Evolutionary conservation across 2,113 vertebrate species (phyloP).

Genomic region (Myxocyprinus asiaticus): DNA sequence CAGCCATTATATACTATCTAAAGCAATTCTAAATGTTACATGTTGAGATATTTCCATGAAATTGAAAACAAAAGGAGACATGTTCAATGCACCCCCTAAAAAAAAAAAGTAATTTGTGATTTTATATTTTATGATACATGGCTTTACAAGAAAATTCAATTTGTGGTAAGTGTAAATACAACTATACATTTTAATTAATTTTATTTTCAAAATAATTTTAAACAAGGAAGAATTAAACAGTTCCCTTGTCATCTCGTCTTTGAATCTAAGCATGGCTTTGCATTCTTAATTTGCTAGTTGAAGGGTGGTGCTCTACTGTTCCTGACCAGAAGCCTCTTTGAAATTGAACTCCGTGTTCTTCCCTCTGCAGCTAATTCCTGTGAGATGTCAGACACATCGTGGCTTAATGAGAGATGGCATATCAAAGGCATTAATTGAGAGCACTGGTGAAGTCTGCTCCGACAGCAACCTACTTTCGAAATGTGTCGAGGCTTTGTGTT

Average conservation of each 20-base stretch:
- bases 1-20: background rate
- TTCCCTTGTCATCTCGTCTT: background rate
- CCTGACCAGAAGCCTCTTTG: conserved; percentile 46
- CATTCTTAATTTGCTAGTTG: conserved; percentile 9
- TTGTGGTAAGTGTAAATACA: too few species aligned
- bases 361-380: conserved; percentile 46
- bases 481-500: conserved; percentile 46
- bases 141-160: too few species aligned
- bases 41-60: too few species aligned
- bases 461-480: conserved; percentile 48
- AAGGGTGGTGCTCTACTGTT: background rate
- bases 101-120: too few species aligned
- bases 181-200: too few species aligned
- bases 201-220: too few species aligned
- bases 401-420: conserved; percentile 68
- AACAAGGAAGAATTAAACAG: too few species aligned
- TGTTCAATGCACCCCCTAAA: too few species aligned
- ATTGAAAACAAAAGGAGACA: too few species aligned
- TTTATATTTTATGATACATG: too few species aligned
- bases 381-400: conserved; percentile 40
- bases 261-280: background rate
- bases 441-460: conserved; percentile 36
- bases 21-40: too few species aligned
- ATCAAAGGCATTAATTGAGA: conserved; percentile 71
- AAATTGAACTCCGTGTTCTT: conserved; percentile 46